A percentile compares a stretch with the other conserved stretches of the same genome.
phyloP scores from a whole-genome alignment of 2,888 invertebrate species.

The Cheilosia variabilis region DNA sequence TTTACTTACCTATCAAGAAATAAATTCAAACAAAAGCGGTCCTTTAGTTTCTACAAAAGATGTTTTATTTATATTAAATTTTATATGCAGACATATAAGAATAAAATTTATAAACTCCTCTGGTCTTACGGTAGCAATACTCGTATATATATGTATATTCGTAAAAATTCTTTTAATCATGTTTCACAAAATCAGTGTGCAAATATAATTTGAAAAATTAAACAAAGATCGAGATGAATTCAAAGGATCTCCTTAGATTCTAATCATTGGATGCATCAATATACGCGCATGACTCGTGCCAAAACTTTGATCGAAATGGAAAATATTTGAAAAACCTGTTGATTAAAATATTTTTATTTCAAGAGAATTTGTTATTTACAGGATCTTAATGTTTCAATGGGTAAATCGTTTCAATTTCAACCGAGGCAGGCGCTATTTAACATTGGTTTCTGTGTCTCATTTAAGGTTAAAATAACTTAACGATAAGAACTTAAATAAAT shows the following conservation, averaged over 20 bases:
- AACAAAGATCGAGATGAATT: slow-evolving; percentile 11
- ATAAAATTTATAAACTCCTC: slow-evolving; percentile 23
- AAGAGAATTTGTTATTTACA: slow-evolving; percentile 35
- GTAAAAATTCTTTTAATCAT: neutral
- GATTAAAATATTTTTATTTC: slow-evolving; percentile 7
- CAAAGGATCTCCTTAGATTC: slow-evolving; percentile 28
- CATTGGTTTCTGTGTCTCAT: slow-evolving; percentile 1
- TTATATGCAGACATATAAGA: slow-evolving; percentile 39
- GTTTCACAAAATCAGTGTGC: slow-evolving; percentile 18
- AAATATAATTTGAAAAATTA: neutral
- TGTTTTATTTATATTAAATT: slow-evolving; percentile 54
- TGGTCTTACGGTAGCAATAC: slow-evolving; percentile 49
- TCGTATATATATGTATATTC: slow-evolving; percentile 8
- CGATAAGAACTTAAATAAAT: slow-evolving; percentile 62
- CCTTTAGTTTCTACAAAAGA: slow-evolving; percentile 54
- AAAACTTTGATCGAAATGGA: slow-evolving; percentile 5
- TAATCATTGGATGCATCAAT: slow-evolving; percentile 69
- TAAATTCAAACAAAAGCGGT: neutral
- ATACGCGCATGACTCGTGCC: slow-evolving; percentile 30
- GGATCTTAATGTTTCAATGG: neutral
- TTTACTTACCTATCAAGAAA: no score
- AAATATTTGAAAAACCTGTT: slow-evolving; percentile 22
- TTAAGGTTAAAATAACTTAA: slow-evolving; percentile 43
- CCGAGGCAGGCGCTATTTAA: slow-evolving; percentile 28
- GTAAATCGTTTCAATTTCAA: slow-evolving; percentile 4